A percentile compares a stretch with the other conserved stretches of the same genome.
phyloP scores from a whole-genome alignment of 2,113 vertebrate species.

The Lanius ludovicianus region DNA sequence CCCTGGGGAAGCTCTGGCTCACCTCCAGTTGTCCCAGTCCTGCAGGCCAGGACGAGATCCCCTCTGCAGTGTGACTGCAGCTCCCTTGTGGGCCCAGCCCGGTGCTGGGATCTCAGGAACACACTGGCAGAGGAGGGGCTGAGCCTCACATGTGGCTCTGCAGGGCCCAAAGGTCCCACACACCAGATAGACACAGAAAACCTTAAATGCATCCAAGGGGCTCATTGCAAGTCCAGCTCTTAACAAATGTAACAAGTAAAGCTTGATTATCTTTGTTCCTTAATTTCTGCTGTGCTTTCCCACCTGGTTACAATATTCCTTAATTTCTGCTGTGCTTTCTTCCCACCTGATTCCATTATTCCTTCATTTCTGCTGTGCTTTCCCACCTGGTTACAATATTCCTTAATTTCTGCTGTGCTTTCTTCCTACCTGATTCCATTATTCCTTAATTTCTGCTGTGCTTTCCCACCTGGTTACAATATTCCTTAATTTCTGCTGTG shows the following conservation, averaged over 20 bases:
- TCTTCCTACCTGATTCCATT: rapidly evolving
- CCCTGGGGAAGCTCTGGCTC: neutral
- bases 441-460: neutral
- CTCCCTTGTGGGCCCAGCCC: neutral
- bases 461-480: rapidly evolving
- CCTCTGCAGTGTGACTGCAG: neutral
- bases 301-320: rapidly evolving
- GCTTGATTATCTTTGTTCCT: neutral
- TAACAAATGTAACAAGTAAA: neutral
- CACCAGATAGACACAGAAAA: neutral
- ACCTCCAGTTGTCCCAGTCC: rapidly evolving
- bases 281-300: neutral
- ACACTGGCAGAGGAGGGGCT: neutral
- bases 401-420: neutral
- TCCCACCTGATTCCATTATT: neutral
- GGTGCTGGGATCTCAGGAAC: neutral
- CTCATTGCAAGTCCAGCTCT: neutral
- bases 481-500: neutral
- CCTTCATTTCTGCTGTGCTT: neutral
- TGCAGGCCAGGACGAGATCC: neutral
- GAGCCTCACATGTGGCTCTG: neutral
- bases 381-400: rapidly evolving
- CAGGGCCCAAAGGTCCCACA: neutral
- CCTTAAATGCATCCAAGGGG: neutral
- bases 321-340: neutral